Evolutionary conservation across 2,797 vertebrate genomes (phyloP).

Genomic region (Helarctos malayanus): DNA sequence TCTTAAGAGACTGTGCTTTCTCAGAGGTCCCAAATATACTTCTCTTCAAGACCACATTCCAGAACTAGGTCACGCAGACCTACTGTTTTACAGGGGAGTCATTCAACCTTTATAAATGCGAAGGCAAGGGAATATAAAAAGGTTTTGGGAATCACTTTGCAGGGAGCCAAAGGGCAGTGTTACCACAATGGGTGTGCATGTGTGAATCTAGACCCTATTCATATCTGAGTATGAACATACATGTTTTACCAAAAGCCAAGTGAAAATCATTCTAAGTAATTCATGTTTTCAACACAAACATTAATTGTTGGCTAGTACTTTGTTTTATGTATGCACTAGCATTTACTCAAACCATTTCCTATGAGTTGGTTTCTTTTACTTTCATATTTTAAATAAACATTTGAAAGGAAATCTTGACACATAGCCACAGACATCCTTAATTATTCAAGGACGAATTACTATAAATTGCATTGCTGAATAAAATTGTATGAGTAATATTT

Average conservation of each 20-base stretch:
- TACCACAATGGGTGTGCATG: not conserved
- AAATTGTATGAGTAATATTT: not conserved
- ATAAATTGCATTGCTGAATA: not conserved
- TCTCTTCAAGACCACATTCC: not conserved
- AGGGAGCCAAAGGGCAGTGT: not conserved
- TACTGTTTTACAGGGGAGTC: not conserved
- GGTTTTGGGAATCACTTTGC: not conserved
- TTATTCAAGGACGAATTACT: not conserved
- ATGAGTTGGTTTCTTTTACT: not conserved
- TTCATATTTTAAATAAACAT: not conserved
- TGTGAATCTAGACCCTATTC: not conserved
- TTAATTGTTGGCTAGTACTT: not conserved
- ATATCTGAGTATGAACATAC: not conserved
- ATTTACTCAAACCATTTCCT: not conserved
- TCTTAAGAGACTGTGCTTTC: not conserved
- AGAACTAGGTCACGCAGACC: not conserved
- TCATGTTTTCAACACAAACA: not conserved
- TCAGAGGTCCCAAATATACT: not conserved
- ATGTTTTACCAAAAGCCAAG: not conserved
- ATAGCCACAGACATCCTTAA: not conserved
- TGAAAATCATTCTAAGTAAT: not conserved
- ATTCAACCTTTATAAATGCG: not conserved
- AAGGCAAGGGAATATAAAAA: not conserved
- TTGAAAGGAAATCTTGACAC: not conserved
- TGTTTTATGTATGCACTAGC: not conserved